These are phyloP conservation scores for Ophioderma brevispina DNA, from an alignment of 35 echinoderm and acorn worm species.

Conservation along the genomic window DNA sequence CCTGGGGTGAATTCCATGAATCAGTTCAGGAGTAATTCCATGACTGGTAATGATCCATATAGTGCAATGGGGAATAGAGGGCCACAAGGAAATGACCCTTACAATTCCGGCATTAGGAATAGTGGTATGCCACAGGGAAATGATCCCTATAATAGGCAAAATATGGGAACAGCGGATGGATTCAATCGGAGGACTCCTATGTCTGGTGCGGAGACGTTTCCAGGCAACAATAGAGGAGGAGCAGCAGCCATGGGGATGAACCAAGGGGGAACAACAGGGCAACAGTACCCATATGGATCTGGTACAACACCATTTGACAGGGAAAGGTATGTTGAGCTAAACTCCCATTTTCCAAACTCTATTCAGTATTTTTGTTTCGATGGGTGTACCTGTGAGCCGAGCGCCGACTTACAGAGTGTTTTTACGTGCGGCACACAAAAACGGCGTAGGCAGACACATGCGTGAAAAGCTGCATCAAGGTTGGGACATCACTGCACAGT, in stretches of 20 bases:
- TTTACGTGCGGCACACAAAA: too few relatives aligned
- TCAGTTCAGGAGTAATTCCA: slow-evolving; percentile 46
- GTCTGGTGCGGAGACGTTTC: slow-evolving; percentile 18
- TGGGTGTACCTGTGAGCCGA: too few relatives aligned
- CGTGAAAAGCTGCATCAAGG: too few relatives aligned
- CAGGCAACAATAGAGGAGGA: slow-evolving; percentile 17
- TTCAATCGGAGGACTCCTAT: slow-evolving; percentile 33
- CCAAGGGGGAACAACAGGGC: slow-evolving; percentile 16
- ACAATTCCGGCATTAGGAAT: slow-evolving; percentile 15
- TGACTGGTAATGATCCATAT: slow-evolving; percentile 70
- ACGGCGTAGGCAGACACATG: too few relatives aligned
- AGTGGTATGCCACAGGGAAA: slow-evolving; percentile 2
- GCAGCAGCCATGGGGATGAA: slow-evolving; percentile 1
- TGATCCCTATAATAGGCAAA: background rate
- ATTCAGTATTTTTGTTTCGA: too few relatives aligned
- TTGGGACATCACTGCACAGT: too few relatives aligned
- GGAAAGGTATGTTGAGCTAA: slow-evolving; percentile 26
- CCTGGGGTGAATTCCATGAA: slow-evolving; percentile 39
- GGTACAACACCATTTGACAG: slow-evolving; percentile 36
- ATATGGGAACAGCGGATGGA: slow-evolving; percentile 6
- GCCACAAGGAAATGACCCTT: slow-evolving; percentile 37
- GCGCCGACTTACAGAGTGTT: too few relatives aligned
- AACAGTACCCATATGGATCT: slow-evolving; percentile 45
- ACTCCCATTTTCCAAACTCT: too few relatives aligned
- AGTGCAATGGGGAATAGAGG: slow-evolving; percentile 43